Evolutionary conservation across 1,140 invertebrate genomes (phyloP).

Genomic region (Nasonia longicornis): DNA sequence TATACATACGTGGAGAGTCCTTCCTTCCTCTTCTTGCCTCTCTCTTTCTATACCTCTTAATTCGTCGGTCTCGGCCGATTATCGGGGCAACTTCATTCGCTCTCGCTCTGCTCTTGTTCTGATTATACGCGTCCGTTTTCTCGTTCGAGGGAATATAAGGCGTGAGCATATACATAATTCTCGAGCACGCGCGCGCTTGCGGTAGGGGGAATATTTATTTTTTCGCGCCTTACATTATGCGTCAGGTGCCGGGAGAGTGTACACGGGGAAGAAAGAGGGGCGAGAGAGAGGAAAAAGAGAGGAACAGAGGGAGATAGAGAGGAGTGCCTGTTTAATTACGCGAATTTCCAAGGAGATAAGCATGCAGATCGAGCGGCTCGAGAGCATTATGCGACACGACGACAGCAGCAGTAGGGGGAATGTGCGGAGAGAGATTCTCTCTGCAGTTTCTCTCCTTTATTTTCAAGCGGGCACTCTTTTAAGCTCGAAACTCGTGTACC

Average conservation of each 20-base stretch:
- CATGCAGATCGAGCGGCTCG: conserved; percentile 49
- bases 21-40: conserved; percentile 22
- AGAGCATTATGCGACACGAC: conserved; percentile 39
- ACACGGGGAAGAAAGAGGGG: background rate
- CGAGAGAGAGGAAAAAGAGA: background rate
- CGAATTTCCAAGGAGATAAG: conserved; percentile 53
- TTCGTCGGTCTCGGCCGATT: conserved; percentile 47
- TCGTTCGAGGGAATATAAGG: background rate
- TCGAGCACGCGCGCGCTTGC: background rate
- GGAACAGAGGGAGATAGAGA: background rate
- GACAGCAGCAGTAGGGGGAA: conserved; percentile 11
- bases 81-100: conserved; percentile 38
- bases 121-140: conserved; percentile 3
- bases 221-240: conserved; percentile 1
- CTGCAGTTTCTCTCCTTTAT: conserved; percentile 1
- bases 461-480: conserved; percentile 25
- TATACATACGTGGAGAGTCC: background rate
- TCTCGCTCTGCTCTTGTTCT: conserved; percentile 30
- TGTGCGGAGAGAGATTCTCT: background rate
- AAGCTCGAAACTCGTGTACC: conserved; percentile 29
- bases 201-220: conserved; percentile 32
- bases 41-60: conserved; percentile 53
- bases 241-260: conserved; percentile 6
- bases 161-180: conserved; percentile 35
- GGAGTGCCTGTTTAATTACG: conserved; percentile 54